A percentile compares a stretch with the other conserved stretches of the same genome.
Evolutionary conservation across 2,113 vertebrate genomes (phyloP).

Genomic region (Rhinopithecus roxellana): DNA sequence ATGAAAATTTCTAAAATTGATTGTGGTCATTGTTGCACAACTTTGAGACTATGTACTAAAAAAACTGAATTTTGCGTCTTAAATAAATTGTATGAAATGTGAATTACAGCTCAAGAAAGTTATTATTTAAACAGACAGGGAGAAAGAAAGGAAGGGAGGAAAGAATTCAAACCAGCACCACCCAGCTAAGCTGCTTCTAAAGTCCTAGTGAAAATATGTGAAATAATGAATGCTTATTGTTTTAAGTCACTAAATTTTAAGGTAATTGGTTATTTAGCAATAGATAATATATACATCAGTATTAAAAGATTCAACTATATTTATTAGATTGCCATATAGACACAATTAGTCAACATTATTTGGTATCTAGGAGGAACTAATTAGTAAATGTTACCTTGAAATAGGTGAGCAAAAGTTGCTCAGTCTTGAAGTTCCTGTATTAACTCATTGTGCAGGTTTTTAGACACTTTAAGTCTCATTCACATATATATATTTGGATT

Average conservation of each 20-base stretch:
- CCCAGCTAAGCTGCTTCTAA: not conserved
- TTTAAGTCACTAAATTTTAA: not conserved
- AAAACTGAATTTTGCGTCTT: not conserved
- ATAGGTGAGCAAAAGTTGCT: not conserved
- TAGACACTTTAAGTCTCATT: conserved; percentile 10
- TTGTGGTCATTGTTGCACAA: not conserved
- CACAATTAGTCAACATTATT: not conserved
- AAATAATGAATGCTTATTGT: not conserved
- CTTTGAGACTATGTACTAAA: not conserved
- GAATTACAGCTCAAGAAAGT: not conserved
- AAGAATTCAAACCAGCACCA: not conserved
- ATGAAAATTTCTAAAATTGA: not conserved
- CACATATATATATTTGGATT: not conserved
- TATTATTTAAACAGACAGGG: not conserved
- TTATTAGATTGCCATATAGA: not conserved
- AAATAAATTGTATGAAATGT: not conserved
- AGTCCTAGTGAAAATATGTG: not conserved
- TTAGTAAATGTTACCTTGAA: not conserved
- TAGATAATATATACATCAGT: not conserved
- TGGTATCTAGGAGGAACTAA: not conserved
- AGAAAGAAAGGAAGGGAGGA: not conserved
- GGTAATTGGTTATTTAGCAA: not conserved
- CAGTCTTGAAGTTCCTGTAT: not conserved
- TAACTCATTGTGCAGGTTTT: not conserved
- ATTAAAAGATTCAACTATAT: not conserved